phyloP scores from a whole-genome alignment of 2,113 vertebrate genomes.

The Campylomormyrus numenius region DNA sequence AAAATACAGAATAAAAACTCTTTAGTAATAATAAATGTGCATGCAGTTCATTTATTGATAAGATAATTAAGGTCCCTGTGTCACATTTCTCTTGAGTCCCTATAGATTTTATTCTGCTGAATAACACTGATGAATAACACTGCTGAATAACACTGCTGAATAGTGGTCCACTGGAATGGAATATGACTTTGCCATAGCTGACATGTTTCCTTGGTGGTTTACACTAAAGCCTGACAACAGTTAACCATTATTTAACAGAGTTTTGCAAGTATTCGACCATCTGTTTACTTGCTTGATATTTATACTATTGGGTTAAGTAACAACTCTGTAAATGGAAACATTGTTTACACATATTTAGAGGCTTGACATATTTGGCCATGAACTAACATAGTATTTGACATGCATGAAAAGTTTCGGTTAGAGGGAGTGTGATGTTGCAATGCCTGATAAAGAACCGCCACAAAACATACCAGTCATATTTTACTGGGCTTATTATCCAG shows the following conservation, averaged over 20 bases:
- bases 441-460: not conserved
- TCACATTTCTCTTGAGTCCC: not conserved
- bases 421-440: not conserved
- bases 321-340: not conserved
- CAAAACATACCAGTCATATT: not conserved
- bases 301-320: not conserved
- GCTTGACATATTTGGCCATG: not conserved
- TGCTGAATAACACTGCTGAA: not conserved
- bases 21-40: conserved; percentile 3
- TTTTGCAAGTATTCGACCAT: not conserved
- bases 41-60: conserved; percentile 1
- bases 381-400: not conserved
- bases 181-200: not conserved
- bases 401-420: not conserved
- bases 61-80: not conserved
- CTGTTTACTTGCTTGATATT: not conserved
- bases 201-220: not conserved
- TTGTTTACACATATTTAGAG: not conserved
- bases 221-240: not conserved
- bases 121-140: not conserved
- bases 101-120: not conserved
- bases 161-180: not conserved
- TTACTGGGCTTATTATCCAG: not conserved
- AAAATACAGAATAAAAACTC: not conserved
- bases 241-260: not conserved